Conservation (phyloP, 2,888 invertebrate species). For the Drosophila subsilvestris region DNA sequence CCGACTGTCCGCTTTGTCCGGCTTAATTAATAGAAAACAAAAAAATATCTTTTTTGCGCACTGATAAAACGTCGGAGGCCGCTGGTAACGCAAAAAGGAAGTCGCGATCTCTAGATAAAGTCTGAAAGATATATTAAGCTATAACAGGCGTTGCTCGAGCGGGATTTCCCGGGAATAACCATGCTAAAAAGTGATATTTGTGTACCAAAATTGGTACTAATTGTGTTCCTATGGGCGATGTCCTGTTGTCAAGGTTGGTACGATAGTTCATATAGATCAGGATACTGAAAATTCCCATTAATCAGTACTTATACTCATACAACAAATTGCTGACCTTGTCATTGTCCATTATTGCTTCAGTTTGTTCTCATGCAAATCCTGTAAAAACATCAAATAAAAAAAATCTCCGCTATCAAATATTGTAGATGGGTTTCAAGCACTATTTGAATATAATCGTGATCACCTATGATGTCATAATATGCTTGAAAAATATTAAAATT, state of each 20-base stretch:
- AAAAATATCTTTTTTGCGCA: slow-evolving; percentile 53
- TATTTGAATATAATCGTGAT: too few relatives aligned
- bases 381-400: background rate
- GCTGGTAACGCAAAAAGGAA: slow-evolving; percentile 42
- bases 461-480: background rate
- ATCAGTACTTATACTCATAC: background rate
- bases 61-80: slow-evolving; percentile 31
- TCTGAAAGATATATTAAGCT: background rate
- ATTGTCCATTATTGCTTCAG: background rate
- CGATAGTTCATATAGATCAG: background rate
- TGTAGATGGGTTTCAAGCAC: too few relatives aligned
- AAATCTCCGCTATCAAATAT: background rate
- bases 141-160: background rate
- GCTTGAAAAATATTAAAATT: background rate
- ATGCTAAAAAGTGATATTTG: slow-evolving; percentile 53
- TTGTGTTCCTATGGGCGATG: slow-evolving; percentile 33
- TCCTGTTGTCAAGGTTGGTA: slow-evolving; percentile 65
- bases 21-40: slow-evolving; percentile 50
- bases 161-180: slow-evolving; percentile 16
- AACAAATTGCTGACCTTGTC: background rate
- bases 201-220: slow-evolving; percentile 41
- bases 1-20: slow-evolving; percentile 32
- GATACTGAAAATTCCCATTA: background rate
- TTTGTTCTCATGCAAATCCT: background rate
- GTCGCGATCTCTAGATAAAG: slow-evolving; percentile 25